Evolutionary conservation across 2,888 invertebrate species (phyloP).

Genomic region (Habroteleia sp.): DNA sequence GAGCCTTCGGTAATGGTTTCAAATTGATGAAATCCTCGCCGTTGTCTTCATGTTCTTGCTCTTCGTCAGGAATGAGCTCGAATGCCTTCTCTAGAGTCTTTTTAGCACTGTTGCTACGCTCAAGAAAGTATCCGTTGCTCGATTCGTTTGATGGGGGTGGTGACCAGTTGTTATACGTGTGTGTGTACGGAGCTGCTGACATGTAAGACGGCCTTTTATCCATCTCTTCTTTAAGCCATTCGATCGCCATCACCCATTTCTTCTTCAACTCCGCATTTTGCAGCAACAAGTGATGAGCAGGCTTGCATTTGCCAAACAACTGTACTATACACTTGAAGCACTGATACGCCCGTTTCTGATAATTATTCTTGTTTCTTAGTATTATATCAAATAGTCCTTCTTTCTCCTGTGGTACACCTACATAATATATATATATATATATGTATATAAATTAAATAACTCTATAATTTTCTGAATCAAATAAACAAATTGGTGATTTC

Average conservation of each 20-base stretch:
- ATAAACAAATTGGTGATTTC: too few species aligned
- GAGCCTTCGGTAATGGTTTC: neutral
- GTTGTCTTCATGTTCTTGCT: conserved; percentile 73
- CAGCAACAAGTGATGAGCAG: conserved; percentile 90
- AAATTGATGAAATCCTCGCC: conserved; percentile 16
- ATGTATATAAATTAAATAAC: too few species aligned
- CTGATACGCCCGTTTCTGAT: conserved; percentile 98
- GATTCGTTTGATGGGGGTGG: conserved; percentile 95
- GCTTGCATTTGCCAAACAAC: conserved; percentile 91
- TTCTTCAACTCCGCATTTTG: conserved; percentile 89
- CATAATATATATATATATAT: too few species aligned
- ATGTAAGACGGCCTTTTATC: conserved; percentile 85
- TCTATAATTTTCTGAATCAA: too few species aligned
- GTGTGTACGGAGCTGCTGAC: conserved; percentile 88
- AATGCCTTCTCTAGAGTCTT: conserved; percentile 91
- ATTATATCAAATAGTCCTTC: conserved; percentile 97
- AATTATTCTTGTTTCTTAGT: conserved; percentile 94
- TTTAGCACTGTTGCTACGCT: conserved; percentile 95
- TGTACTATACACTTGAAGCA: conserved; percentile 97
- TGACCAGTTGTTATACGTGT: conserved; percentile 96
- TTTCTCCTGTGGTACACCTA: conserved; percentile 88
- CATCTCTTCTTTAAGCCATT: conserved; percentile 97
- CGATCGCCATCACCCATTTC: conserved; percentile 94
- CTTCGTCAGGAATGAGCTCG: conserved; percentile 88
- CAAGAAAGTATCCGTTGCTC: conserved; percentile 96